Percentiles rank a stretch among this genome's conserved stretches.
Conservation (phyloP, 2,797 vertebrate species). For the Pachyuromys duprasi region DNA sequence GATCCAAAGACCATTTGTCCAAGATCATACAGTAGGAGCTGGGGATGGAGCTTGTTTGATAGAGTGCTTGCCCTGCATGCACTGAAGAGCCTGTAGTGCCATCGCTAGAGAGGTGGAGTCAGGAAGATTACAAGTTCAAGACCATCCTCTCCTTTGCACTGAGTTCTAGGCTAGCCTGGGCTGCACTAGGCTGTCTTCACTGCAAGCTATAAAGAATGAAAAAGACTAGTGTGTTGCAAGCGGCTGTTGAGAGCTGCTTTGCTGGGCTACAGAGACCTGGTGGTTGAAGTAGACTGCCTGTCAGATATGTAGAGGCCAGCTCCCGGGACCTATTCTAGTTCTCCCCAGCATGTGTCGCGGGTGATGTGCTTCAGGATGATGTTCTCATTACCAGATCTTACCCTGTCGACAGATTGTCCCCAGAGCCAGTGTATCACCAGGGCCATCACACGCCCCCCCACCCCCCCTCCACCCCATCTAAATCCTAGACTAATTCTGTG, state of each 20-base stretch:
- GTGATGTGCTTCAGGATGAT: neutral
- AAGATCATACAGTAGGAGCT: neutral
- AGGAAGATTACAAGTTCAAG: neutral
- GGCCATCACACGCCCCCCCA: too few relatives aligned
- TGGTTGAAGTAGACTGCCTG: neutral
- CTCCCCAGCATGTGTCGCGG: rapidly evolving
- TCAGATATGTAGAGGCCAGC: too few relatives aligned
- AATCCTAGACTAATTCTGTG: neutral
- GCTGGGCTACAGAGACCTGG: neutral
- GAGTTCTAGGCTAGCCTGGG: neutral
- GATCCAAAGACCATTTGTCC: neutral
- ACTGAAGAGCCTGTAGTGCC: neutral
- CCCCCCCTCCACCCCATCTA: too few relatives aligned
- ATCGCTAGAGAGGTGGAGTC: neutral
- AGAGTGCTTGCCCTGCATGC: neutral
- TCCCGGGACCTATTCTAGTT: neutral
- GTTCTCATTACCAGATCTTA: neutral
- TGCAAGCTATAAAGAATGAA: neutral
- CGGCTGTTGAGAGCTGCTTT: neutral
- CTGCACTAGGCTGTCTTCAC: neutral
- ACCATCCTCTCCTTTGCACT: neutral
- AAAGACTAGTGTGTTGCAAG: neutral
- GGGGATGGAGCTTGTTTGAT: neutral
- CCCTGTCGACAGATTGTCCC: neutral
- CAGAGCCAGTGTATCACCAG: neutral